A percentile compares a stretch with the other conserved stretches of the same genome.
These are phyloP conservation scores for Donacobius atricapilla DNA, from an alignment of 2,113 vertebrate species.

Conservation along the genomic window DNA sequence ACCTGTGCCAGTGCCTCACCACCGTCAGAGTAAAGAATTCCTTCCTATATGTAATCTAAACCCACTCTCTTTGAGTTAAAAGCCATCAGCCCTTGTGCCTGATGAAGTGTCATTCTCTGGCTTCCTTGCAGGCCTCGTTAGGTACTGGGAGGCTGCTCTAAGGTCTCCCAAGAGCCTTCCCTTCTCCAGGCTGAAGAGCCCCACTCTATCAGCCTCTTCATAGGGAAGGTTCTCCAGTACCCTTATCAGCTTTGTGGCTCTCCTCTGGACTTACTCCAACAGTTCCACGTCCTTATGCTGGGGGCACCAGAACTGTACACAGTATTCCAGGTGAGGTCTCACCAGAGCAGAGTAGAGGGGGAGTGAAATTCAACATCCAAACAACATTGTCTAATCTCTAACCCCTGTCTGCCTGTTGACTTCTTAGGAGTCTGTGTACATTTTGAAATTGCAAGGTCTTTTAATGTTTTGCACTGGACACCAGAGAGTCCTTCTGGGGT, in stretches of 20 bases:
- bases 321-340: not conserved
- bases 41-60: not conserved
- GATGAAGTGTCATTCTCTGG: not conserved
- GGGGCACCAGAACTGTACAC: not conserved
- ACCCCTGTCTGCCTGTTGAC: not conserved
- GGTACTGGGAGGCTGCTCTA: not conserved
- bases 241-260: not conserved
- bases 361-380: not conserved
- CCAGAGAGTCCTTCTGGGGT: not conserved
- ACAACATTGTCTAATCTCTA: not conserved
- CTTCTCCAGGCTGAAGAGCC: not conserved
- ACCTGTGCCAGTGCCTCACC: not conserved
- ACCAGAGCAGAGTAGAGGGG: not conserved
- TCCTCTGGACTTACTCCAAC: not conserved
- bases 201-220: not conserved
- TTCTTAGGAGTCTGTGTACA: accelerated
- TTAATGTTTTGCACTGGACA: not conserved
- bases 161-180: not conserved
- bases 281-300: not conserved
- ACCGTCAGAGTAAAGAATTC: not conserved
- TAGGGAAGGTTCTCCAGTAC: not conserved
- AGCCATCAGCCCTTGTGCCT: not conserved
- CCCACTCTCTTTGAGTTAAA: not conserved
- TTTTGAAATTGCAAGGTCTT: not conserved
- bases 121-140: not conserved